A percentile compares a stretch with the other conserved stretches of the same genome.
These are phyloP conservation scores for Triplophysa dalaica DNA, from an alignment of 2,113 vertebrate species.

Conservation along the genomic window DNA sequence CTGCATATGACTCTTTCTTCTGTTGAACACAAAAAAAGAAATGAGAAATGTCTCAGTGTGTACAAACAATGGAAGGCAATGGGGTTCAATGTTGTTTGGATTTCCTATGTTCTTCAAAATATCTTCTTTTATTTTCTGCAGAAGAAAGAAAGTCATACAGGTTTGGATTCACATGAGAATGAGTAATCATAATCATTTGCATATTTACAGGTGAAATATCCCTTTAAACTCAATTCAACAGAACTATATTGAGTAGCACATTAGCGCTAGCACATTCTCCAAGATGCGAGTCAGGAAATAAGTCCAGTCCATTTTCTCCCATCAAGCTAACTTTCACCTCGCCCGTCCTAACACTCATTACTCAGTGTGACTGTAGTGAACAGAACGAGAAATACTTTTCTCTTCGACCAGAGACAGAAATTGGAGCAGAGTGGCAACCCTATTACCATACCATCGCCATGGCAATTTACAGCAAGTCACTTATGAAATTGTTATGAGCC, in stretches of 20 bases:
- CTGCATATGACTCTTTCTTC: too few relatives aligned
- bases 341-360: constrained; percentile 53
- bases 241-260: constrained; percentile 18
- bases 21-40: not conserved
- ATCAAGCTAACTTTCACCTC: constrained; percentile 49
- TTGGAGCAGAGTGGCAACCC: constrained; percentile 42
- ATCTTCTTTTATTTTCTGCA: too few relatives aligned
- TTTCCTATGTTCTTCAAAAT: too few relatives aligned
- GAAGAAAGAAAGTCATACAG: too few relatives aligned
- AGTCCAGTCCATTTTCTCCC: constrained; percentile 45
- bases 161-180: too few relatives aligned
- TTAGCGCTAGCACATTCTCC: constrained; percentile 25
- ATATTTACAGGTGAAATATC: too few relatives aligned
- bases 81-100: too few relatives aligned
- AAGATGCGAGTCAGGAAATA: constrained; percentile 9
- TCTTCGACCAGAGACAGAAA: constrained; percentile 24
- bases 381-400: constrained; percentile 41
- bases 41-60: too few relatives aligned
- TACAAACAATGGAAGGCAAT: too few relatives aligned
- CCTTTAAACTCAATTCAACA: not conserved
- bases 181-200: too few relatives aligned
- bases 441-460: constrained; percentile 50
- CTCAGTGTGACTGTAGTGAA: constrained; percentile 34
- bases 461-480: constrained; percentile 59
- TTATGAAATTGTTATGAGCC: constrained; percentile 60